These are phyloP conservation scores for Neosilurus hyrtlii DNA, from an alignment of 2,797 vertebrate species.

Conservation along the genomic window DNA sequence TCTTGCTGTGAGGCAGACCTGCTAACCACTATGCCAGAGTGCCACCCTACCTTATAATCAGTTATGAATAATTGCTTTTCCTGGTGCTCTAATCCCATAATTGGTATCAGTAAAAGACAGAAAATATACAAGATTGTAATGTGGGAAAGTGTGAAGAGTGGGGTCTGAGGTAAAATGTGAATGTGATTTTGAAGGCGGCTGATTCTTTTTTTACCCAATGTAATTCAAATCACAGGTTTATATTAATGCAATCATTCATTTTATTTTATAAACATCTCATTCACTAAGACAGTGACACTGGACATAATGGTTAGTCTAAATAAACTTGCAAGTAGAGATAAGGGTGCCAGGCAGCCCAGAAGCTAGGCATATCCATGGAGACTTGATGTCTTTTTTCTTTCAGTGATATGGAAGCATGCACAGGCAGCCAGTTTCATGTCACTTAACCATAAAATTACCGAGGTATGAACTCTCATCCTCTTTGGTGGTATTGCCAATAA, in stretches of 20 bases:
- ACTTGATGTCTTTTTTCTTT: too few relatives aligned
- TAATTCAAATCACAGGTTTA: neutral
- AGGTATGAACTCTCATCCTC: too few relatives aligned
- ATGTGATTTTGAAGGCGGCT: too few relatives aligned
- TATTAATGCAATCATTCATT: neutral
- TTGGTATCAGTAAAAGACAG: neutral
- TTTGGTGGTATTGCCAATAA: too few relatives aligned
- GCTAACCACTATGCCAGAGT: too few relatives aligned
- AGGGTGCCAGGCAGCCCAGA: too few relatives aligned
- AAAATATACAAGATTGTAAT: neutral
- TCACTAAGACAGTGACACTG: neutral
- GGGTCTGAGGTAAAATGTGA: neutral
- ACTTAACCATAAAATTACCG: too few relatives aligned
- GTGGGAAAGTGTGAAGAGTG: neutral
- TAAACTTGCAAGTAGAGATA: too few relatives aligned
- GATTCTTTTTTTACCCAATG: neutral
- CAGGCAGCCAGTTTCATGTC: too few relatives aligned
- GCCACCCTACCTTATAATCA: neutral
- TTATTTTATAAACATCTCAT: neutral
- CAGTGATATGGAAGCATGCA: too few relatives aligned
- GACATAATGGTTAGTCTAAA: neutral
- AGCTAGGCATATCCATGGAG: too few relatives aligned
- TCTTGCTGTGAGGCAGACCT: too few relatives aligned
- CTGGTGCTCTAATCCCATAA: neutral
- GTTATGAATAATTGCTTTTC: neutral